Base-by-base conservation (phyloP, 1,140 invertebrate species). In the Drosophila nigrodunni region DNA sequence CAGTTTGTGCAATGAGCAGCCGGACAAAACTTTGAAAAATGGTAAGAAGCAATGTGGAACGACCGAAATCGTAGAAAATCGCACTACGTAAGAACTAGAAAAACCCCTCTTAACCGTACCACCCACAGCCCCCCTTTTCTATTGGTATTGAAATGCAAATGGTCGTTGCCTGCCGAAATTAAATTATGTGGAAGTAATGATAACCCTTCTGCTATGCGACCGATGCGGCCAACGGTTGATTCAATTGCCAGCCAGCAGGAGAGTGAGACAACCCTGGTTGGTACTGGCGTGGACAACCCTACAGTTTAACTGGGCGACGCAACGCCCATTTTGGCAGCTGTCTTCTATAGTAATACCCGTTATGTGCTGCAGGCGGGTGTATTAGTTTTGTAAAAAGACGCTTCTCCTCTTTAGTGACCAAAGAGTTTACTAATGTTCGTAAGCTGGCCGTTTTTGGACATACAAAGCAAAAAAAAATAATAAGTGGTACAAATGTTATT, bases 131-230 rank as follows among this genome's bases (percentile, higher is more conserved):
- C 43, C 3, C 52, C 30, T 8, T 43, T 46, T 49, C 58, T 82
- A 87, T 86, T 90, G 77, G 85, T 83, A 88, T 88, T 88, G 85
- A 88, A 90, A 88, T 90, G 87, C 82, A 90, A 88, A 90, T 90
- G 80, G 79, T 90, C 79, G 74, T 81, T 77, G 86, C 76, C 78
- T 89, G 76, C 78, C 76, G 75, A 91, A 91, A 91, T 91, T 91
- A 91, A 91, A 91, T 91, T 91, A 91, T 89, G 89, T 91, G 89
- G 89, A 91, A 91, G 83, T 91, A 91, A 91, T 91, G 89, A 91
- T 91, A 91, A 91, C 89, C 89, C 79, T 80, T 86, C 80, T 81
- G 83, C 81, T 60, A 78, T 70, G 64, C 74, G 52, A 66, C 61
- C 30, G 64, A 55, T 77, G 54, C 61, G 62, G 55, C 71, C 75